Evolutionary conservation across 2,888 invertebrate species (phyloP), one percentile per base, ranked within the genome.

Genomic region (Ephialtes manifestator): DNA sequence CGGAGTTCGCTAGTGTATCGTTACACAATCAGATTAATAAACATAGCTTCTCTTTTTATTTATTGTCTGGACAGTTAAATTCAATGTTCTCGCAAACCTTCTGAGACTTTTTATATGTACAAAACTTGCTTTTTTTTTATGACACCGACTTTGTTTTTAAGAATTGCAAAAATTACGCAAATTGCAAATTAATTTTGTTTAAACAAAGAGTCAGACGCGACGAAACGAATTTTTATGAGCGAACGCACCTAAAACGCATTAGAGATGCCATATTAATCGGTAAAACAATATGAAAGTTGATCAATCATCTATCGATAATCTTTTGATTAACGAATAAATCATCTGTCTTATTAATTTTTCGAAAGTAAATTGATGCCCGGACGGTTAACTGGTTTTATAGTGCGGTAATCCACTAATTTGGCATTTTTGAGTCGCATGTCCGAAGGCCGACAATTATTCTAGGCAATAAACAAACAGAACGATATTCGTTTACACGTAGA

Each of bases 1-100:
- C 60, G 31, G 11, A 46, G 31, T 68, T 13, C 18, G n/a, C 39
- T 74, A 74, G 43, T 70, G 68, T 68, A 60, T 74, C 35, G 46
- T 60, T 75, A 35, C 46, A 39, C 74, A 20, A 51, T 55, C 60
- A 68, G 4, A 53, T 11, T 28, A 60, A 79, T 83, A 68, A 74
- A 74, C 31, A n/a, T 60, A n/a, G 15, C 53, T 31, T 78, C 79
- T 77, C 67, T 3, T 81, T 63, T 55, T 70, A 58, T 60, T 77
- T n/a, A 20, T 60, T 35, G 13, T 46, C 46, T 24, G 67, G 46
- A n/a, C 75, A 74, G 43, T 43, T 18, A 65, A 43, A 68, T 74
- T 58, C n/a, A 4, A 46, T 51, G 51, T 53, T 43, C 24, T 70
- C 79, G 68, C 60, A 51, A 65, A 46, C 28, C 67, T 24, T 20